Percentiles rank a stretch among this genome's conserved stretches.
Conservation (phyloP, 2,113 vertebrate genomes). For the Trichechus manatus region DNA sequence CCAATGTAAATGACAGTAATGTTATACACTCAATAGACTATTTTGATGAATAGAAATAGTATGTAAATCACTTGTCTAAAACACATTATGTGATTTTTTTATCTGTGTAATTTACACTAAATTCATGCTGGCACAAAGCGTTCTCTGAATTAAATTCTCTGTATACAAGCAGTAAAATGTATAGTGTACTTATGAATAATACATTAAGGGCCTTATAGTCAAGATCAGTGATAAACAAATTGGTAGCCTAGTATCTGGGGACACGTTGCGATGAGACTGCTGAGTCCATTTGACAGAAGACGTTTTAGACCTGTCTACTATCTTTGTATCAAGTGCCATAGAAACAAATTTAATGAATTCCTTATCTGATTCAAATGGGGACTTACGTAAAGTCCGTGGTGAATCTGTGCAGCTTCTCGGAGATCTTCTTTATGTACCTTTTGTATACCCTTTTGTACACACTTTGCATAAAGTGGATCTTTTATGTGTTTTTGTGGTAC, state of each 20-base stretch:
- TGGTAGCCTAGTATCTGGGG: not conserved
- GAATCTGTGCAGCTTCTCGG: not conserved
- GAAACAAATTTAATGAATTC: conserved; percentile 47
- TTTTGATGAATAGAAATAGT: conserved; percentile 61
- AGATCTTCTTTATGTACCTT: not conserved
- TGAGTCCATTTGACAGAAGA: not conserved
- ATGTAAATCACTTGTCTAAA: conserved; percentile 63
- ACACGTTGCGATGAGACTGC: not conserved
- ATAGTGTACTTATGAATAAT: conserved; percentile 45
- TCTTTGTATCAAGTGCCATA: conserved; percentile 11
- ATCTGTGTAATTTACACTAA: conserved; percentile 40
- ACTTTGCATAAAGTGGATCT: not conserved
- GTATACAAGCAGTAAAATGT: conserved; percentile 16
- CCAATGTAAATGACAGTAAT: not conserved
- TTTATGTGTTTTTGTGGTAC: not conserved
- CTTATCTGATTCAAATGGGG: not conserved
- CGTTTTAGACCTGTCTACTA: not conserved
- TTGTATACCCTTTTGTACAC: not conserved
- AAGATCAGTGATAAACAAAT: conserved; percentile 28
- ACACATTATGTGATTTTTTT: conserved; percentile 54
- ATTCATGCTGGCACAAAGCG: conserved; percentile 42
- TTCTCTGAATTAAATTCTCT: conserved; percentile 65
- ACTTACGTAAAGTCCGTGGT: not conserved
- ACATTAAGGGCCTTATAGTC: not conserved
- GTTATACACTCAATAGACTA: not conserved